phyloP scores from a whole-genome alignment of 2,797 vertebrate species.

The Otus scops region DNA sequence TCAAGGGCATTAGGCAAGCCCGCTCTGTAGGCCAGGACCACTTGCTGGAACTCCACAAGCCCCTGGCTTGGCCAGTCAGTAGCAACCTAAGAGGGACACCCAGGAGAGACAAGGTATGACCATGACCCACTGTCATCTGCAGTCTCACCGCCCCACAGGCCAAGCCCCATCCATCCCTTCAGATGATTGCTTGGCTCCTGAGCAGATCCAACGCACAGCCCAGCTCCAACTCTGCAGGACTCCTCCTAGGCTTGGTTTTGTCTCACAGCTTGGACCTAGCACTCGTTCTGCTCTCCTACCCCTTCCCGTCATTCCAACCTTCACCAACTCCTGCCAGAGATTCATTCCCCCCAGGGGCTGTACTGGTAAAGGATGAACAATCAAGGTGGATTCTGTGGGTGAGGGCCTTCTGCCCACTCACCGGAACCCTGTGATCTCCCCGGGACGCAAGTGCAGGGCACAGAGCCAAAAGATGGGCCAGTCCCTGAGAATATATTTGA shows the following conservation, averaged over 20 bases:
- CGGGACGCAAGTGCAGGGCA: background rate
- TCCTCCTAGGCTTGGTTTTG: background rate
- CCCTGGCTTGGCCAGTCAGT: slow-evolving; percentile 84
- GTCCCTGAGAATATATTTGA: background rate
- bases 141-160: background rate
- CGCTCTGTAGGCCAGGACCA: slow-evolving; percentile 82
- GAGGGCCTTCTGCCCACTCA: background rate
- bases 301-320: background rate
- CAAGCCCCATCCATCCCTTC: background rate
- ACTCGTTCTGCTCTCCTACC: background rate
- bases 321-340: background rate
- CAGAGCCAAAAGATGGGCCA: background rate
- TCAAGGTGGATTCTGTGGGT: background rate
- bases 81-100: slow-evolving; percentile 72
- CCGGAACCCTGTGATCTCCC: background rate
- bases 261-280: background rate
- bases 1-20: slow-evolving; percentile 90
- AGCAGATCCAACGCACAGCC: background rate
- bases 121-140: background rate
- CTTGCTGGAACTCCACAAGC: slow-evolving; percentile 83
- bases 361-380: background rate
- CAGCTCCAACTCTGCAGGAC: background rate
- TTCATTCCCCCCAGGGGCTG: background rate
- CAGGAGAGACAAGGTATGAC: background rate
- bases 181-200: background rate